Conservation (phyloP, 2,113 vertebrate species). For the Chunga burmeisteri region DNA sequence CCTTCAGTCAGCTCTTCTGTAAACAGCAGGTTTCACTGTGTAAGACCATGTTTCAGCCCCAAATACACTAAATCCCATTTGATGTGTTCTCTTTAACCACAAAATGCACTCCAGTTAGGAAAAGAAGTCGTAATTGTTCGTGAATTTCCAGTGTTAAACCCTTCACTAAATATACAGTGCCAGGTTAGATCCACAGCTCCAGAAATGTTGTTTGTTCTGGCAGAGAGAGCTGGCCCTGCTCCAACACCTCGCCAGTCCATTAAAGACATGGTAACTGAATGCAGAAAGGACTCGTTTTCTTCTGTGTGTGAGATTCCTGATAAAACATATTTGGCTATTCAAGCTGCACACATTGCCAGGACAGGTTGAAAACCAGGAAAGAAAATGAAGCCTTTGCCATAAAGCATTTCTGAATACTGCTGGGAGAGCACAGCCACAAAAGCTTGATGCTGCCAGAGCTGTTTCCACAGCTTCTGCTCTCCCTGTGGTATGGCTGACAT, state of each 20-base stretch:
- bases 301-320: background rate
- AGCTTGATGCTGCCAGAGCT: background rate
- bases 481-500: rapidly evolving
- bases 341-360: background rate
- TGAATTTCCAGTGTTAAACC: background rate
- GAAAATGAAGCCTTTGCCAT: background rate
- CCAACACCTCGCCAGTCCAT: background rate
- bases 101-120: background rate
- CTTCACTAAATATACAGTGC: background rate
- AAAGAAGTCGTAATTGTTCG: background rate
- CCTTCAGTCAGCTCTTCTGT: background rate
- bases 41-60: background rate
- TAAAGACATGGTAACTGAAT: background rate
- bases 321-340: background rate
- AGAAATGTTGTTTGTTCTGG: background rate
- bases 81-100: background rate
- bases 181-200: background rate
- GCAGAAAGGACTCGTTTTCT: background rate
- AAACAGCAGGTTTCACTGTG: background rate
- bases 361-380: background rate
- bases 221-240: background rate
- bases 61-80: background rate
- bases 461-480: background rate
- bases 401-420: background rate
- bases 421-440: background rate